Percentiles rank a stretch among this genome's conserved stretches.
Conservation (phyloP, 23 tunicate species). For the Oikopleura dioica region DNA sequence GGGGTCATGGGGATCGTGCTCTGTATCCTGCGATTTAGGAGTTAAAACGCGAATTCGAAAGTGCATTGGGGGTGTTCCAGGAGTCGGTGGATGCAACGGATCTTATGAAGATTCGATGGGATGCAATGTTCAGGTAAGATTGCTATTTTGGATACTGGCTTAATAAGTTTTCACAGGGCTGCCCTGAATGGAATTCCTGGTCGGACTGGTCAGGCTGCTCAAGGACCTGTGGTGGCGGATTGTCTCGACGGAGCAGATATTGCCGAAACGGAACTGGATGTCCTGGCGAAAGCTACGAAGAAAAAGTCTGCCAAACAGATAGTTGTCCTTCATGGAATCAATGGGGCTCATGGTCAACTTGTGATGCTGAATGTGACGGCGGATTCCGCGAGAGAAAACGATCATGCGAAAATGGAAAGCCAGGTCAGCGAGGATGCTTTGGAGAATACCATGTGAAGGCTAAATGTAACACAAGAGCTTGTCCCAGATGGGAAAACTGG, state of each 20-base stretch:
- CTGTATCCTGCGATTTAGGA: constrained; percentile 7
- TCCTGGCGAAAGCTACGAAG: background rate
- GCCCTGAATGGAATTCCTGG: constrained; percentile 2
- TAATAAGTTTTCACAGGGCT: background rate
- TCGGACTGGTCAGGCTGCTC: background rate
- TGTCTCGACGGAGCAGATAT: background rate
- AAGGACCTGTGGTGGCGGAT: background rate
- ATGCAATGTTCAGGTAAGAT: no score
- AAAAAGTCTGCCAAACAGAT: background rate
- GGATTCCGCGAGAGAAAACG: background rate
- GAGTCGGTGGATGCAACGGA: background rate
- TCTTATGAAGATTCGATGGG: background rate
- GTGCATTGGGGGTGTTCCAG: background rate
- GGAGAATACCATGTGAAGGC: background rate
- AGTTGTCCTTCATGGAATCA: background rate
- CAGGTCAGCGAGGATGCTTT: constrained; percentile 3
- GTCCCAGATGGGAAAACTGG: background rate
- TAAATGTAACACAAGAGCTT: background rate
- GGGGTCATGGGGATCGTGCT: background rate
- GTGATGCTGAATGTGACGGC: background rate
- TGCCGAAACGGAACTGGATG: background rate
- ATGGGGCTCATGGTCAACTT: background rate
- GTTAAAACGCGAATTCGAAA: constrained; percentile 3
- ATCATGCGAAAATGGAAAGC: background rate
- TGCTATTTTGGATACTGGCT: no score